phyloP scores from a whole-genome alignment of 2,888 invertebrate genomes.

The Drosophila tanythrix region DNA sequence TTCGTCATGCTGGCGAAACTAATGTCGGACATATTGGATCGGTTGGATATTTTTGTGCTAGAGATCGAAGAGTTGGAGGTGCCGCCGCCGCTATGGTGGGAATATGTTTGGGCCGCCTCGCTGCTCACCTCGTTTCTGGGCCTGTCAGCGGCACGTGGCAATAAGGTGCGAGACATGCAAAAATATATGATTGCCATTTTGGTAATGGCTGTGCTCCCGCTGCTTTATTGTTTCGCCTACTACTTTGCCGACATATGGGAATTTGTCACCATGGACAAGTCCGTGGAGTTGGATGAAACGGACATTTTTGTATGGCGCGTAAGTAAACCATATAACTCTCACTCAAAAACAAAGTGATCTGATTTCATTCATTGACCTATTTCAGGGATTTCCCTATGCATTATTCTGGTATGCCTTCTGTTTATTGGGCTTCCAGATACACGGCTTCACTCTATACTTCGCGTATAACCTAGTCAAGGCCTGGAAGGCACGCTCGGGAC shows the following conservation, averaged over 20 bases:
- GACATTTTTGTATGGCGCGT: conserved; percentile 94
- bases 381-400: conserved; percentile 95
- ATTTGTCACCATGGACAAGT: conserved; percentile 88
- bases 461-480: conserved; percentile 92
- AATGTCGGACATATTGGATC: conserved; percentile 95
- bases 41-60: conserved; percentile 96
- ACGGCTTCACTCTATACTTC: conserved; percentile 93
- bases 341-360: neutral
- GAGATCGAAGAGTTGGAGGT: conserved; percentile 97
- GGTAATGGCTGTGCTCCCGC: conserved; percentile 91
- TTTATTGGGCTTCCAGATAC: conserved; percentile 93
- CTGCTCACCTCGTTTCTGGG: conserved; percentile 93
- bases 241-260: conserved; percentile 94
- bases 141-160: conserved; percentile 93
- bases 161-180: conserved; percentile 91
- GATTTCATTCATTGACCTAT: neutral
- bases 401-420: conserved; percentile 97
- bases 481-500: conserved; percentile 91
- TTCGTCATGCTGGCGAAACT: conserved; percentile 96
- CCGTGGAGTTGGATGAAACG: conserved; percentile 87
- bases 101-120: conserved; percentile 96
- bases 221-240: conserved; percentile 92
- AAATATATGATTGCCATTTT: conserved; percentile 93
- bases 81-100: conserved; percentile 93
- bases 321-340: conserved; percentile 43